phyloP scores from a whole-genome alignment of 1,140 invertebrate species.

The Hycleus phaleratus region DNA sequence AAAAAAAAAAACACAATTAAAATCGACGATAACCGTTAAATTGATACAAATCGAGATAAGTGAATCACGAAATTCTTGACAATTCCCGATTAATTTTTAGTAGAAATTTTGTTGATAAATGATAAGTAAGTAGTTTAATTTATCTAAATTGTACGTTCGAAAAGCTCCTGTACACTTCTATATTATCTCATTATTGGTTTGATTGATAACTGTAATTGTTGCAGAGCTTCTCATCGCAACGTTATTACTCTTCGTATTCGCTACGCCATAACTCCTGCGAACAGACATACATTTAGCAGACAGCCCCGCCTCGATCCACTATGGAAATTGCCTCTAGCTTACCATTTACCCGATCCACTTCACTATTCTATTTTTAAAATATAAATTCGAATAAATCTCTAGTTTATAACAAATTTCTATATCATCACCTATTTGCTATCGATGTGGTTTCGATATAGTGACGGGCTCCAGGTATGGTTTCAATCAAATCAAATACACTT shows the following conservation, averaged over 20 bases:
- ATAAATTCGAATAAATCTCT: background rate
- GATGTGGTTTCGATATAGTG: too few relatives aligned
- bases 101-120: too few relatives aligned
- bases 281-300: conserved; percentile 66
- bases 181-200: background rate
- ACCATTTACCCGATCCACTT: conserved; percentile 37
- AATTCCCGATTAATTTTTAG: too few relatives aligned
- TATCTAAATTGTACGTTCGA: too few relatives aligned
- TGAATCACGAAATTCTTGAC: too few relatives aligned
- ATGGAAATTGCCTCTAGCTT: conserved; percentile 33
- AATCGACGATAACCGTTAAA: background rate
- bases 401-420: too few relatives aligned
- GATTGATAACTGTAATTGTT: conserved; percentile 38
- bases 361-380: conserved; percentile 37
- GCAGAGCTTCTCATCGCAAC: conserved; percentile 62
- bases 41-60: too few relatives aligned
- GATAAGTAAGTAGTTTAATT: too few relatives aligned
- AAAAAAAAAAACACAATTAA: conserved; percentile 19
- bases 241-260: conserved; percentile 63
- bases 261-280: conserved; percentile 66
- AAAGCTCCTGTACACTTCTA: too few relatives aligned
- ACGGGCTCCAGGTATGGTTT: too few relatives aligned
- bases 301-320: conserved; percentile 34
- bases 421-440: too few relatives aligned
- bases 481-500: too few relatives aligned